Conservation (phyloP, 2,888 invertebrate genomes). For the Mesorhabditis sp. region DNA sequence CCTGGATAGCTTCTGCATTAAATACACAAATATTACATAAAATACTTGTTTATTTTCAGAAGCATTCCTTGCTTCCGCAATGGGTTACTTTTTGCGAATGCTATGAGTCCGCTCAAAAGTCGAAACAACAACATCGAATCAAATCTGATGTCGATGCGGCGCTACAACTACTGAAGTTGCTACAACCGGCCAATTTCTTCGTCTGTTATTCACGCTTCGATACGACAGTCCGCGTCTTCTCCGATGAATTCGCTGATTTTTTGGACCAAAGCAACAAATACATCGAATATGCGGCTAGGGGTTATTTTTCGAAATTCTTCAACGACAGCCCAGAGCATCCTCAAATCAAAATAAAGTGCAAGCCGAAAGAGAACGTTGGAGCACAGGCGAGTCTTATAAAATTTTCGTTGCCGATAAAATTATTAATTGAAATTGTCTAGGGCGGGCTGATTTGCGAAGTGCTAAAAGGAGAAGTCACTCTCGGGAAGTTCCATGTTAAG, state of each 20-base stretch:
- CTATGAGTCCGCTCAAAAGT: neutral
- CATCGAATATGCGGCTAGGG: neutral
- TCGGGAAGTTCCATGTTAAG: neutral
- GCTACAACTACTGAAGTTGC: neutral
- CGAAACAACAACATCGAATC: neutral
- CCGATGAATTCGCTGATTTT: neutral
- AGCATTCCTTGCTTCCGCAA: neutral
- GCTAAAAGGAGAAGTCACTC: neutral
- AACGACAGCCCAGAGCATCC: conserved; percentile 9
- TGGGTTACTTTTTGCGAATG: neutral
- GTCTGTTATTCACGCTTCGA: neutral
- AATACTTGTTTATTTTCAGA: neutral
- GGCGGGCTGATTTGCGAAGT: neutral
- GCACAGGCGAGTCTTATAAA: neutral
- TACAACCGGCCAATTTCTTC: neutral
- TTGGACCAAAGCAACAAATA: neutral
- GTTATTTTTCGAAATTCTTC: conserved; percentile 6
- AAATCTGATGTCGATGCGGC: neutral
- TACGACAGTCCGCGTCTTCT: neutral
- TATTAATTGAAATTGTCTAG: conserved; percentile 8
- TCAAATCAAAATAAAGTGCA: conserved; percentile 9
- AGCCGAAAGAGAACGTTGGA: conserved; percentile 7
- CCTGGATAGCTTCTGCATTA: too few relatives aligned
- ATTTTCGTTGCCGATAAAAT: neutral
- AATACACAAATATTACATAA: neutral